These are phyloP conservation scores for Poeciliopsis prolifica DNA, from an alignment of 2,113 vertebrate genomes.

Conservation along the genomic window DNA sequence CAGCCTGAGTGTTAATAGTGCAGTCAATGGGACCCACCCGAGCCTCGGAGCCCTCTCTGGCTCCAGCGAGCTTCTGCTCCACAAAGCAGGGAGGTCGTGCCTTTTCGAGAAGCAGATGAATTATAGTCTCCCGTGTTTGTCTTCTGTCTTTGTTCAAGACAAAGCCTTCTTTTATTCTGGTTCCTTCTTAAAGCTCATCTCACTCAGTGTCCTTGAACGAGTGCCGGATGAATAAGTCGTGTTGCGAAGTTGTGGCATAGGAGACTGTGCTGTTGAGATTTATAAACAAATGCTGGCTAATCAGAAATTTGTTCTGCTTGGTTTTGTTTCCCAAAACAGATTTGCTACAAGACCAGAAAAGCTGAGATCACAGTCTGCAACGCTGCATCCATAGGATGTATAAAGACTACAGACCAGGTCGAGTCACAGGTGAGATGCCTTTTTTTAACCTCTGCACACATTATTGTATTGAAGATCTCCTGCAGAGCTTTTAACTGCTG, in stretches of 20 bases:
- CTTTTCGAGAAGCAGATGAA: conserved; percentile 52
- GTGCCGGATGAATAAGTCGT: conserved; percentile 14
- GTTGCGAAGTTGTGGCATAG: background rate
- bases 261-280: conserved; percentile 9
- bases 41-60: conserved; percentile 57
- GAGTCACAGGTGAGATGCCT: conserved; percentile 73
- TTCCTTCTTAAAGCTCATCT: conserved; percentile 31
- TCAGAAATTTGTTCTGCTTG: conserved; percentile 36
- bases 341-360: conserved; percentile 30
- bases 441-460: background rate
- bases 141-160: conserved; percentile 51
- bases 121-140: conserved; percentile 56
- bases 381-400: conserved; percentile 67
- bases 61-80: conserved; percentile 63
- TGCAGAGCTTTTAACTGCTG: background rate
- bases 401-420: conserved; percentile 74
- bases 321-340: conserved; percentile 59
- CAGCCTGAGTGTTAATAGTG: conserved; percentile 70
- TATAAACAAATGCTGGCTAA: conserved; percentile 30
- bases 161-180: conserved; percentile 44
- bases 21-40: conserved; percentile 68
- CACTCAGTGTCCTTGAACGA: conserved; percentile 47
- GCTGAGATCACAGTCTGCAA: conserved; percentile 30
- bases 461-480: background rate
- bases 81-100: conserved; percentile 68